Conservation (phyloP, 2,797 vertebrate species). For the Monodelphis domestica region DNA sequence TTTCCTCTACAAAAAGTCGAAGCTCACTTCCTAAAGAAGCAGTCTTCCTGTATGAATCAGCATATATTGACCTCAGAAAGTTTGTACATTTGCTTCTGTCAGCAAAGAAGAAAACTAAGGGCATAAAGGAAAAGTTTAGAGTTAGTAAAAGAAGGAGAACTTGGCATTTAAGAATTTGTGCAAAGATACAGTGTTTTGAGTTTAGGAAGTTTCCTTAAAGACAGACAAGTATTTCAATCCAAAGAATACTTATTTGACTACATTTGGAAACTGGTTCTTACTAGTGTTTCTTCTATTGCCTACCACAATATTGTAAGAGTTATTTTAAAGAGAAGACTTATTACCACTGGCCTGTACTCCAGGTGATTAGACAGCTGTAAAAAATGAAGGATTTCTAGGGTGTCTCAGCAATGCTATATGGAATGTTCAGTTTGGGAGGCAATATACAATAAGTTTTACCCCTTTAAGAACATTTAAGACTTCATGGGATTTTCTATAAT, state of each 20-base stretch:
- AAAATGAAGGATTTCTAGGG: slow-evolving; percentile 34
- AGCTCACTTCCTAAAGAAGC: slow-evolving; percentile 66
- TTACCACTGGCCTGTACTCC: slow-evolving; percentile 16
- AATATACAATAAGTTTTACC: slow-evolving; percentile 57
- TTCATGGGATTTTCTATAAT: slow-evolving; percentile 53
- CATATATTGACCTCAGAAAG: slow-evolving; percentile 67
- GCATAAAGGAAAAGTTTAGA: slow-evolving; percentile 42
- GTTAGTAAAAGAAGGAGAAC: not conserved
- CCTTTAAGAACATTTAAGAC: slow-evolving; percentile 50
- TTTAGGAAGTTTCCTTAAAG: slow-evolving; percentile 49
- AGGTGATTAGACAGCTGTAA: slow-evolving; percentile 32
- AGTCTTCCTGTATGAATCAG: slow-evolving; percentile 71
- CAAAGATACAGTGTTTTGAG: slow-evolving; percentile 15
- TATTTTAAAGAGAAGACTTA: not conserved
- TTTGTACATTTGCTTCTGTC: slow-evolving; percentile 67
- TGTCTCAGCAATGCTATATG: slow-evolving; percentile 1
- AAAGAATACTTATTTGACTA: slow-evolving; percentile 53
- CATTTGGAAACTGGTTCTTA: not conserved
- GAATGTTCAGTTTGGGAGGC: slow-evolving; percentile 34
- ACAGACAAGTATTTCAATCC: slow-evolving; percentile 25
- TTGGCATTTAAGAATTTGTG: slow-evolving; percentile 28
- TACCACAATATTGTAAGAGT: not conserved
- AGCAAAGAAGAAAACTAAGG: slow-evolving; percentile 64
- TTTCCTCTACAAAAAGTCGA: slow-evolving; percentile 63
- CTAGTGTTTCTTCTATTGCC: not conserved